Evolutionary conservation across 2,113 vertebrate species (phyloP).

Genomic region (Regulus satrapa): DNA sequence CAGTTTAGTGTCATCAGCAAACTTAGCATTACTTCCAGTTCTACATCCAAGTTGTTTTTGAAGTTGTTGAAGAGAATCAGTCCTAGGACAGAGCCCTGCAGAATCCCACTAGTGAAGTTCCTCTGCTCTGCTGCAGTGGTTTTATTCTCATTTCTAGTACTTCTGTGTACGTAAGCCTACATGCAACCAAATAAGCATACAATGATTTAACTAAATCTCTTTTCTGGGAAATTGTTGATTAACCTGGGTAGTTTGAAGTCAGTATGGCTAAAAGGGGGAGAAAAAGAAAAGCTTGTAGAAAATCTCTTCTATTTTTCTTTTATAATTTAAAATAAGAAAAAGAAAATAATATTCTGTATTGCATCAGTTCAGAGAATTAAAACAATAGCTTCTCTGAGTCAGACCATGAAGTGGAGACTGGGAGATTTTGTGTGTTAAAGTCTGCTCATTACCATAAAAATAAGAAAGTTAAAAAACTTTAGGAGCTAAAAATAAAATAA

Average conservation of each 20-base stretch:
- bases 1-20: neutral
- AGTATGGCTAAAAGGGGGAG: neutral
- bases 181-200: neutral
- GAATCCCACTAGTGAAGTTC: neutral
- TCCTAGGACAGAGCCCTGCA: no score
- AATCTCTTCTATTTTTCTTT: neutral
- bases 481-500: no score
- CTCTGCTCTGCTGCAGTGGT: neutral
- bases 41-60: neutral
- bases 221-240: neutral
- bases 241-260: neutral
- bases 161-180: neutral
- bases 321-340: neutral
- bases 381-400: neutral
- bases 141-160: neutral
- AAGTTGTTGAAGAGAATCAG: neutral
- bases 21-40: neutral
- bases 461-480: neutral
- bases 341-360: neutral
- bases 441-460: neutral
- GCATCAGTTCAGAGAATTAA: neutral
- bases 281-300: neutral
- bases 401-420: neutral
- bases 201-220: neutral
- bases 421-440: neutral